A percentile compares a stretch with the other conserved stretches of the same genome.
Evolutionary conservation across 2,113 vertebrate genomes (phyloP).

Genomic region (Paratilapia polleni): DNA sequence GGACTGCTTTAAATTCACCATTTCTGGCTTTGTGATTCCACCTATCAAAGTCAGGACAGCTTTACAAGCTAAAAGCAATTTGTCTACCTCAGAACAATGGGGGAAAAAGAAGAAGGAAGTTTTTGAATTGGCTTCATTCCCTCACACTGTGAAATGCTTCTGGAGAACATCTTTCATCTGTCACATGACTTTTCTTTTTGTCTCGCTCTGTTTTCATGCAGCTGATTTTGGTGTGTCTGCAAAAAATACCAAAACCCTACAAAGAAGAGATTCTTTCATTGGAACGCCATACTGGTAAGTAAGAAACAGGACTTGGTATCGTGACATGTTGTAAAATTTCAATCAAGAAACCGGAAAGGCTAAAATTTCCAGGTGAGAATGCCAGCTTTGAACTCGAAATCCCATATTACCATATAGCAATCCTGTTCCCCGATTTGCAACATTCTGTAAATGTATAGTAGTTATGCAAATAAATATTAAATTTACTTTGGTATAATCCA

Average conservation of each 20-base stretch:
- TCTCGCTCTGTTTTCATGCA: slow-evolving; percentile 66
- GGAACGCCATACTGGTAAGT: slow-evolving; percentile 98
- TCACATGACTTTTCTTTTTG: neutral
- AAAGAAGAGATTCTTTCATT: slow-evolving; percentile 95
- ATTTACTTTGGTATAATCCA: neutral
- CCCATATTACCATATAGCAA: neutral
- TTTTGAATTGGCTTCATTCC: neutral
- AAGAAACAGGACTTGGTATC: neutral
- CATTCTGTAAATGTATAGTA: neutral
- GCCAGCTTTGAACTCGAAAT: neutral
- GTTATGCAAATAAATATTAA: neutral
- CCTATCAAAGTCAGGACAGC: neutral
- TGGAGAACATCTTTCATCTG: neutral
- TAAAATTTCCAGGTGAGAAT: neutral
- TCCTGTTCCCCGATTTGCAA: neutral
- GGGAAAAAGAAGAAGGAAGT: neutral
- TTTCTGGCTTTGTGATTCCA: slow-evolving; percentile 14
- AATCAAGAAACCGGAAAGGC: neutral
- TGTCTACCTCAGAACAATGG: neutral
- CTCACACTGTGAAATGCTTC: neutral
- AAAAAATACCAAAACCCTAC: slow-evolving; percentile 93
- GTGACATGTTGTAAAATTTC: neutral
- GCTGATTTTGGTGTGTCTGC: slow-evolving; percentile 98
- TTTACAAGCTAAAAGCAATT: slow-evolving; percentile 22
- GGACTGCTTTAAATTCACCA: slow-evolving; percentile 10